Evolutionary conservation across 2,113 vertebrate genomes (phyloP).

Genomic region (Chaetorhynchus papuensis): DNA sequence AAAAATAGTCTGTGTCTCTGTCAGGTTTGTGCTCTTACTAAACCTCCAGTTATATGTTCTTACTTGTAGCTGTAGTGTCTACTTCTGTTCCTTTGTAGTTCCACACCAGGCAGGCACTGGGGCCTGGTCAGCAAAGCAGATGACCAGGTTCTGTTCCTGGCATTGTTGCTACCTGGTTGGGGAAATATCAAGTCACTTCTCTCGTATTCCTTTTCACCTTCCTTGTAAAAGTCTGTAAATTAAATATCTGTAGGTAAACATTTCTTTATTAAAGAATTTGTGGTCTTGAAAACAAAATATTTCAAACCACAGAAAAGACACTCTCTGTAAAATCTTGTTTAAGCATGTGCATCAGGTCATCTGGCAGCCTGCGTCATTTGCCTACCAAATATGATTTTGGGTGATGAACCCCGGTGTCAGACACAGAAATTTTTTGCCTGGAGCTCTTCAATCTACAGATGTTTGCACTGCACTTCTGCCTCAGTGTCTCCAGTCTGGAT

Average conservation of each 20-base stretch:
- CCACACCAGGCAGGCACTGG: not conserved
- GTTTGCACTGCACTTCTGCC: not conserved
- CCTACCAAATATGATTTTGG: not conserved
- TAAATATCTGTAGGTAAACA: not conserved
- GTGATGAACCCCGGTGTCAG: not conserved
- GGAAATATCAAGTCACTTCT: not conserved
- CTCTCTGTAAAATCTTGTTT: not conserved
- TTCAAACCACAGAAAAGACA: not conserved
- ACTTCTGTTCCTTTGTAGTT: not conserved
- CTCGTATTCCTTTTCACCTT: not conserved
- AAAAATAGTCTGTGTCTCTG: not conserved
- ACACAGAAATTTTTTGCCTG: not conserved
- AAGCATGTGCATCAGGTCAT: not conserved
- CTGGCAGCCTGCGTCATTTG: not conserved
- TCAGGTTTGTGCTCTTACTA: not conserved
- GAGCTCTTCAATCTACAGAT: not conserved
- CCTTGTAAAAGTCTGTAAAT: not conserved
- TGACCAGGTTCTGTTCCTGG: not conserved
- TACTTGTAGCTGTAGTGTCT: not conserved
- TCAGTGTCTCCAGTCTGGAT: constrained; percentile 31
- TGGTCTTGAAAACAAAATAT: not conserved
- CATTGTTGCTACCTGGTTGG: not conserved
- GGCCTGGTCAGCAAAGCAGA: not conserved
- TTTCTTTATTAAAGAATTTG: not conserved
- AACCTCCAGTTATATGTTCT: not conserved